Evolutionary conservation across 2,888 invertebrate genomes (phyloP), one percentile per base, ranked within the genome.

Genomic region (Hirtodrosophila duncani): DNA sequence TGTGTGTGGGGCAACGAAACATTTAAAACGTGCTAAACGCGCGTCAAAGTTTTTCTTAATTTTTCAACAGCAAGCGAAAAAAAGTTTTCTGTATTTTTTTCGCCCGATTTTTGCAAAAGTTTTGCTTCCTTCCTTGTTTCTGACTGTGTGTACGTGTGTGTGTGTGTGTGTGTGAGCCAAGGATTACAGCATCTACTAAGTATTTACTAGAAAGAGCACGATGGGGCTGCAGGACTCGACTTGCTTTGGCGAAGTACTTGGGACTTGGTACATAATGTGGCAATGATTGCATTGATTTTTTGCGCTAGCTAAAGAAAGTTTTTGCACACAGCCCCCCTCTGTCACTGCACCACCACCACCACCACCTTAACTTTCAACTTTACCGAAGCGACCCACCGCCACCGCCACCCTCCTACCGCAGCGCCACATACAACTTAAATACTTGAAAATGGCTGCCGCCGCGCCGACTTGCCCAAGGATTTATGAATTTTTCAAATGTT

Each of bases 1-100:
- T 45, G 53, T 48, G 50, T 20, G 51, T 43, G 52, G 56, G 53
- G 62, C 62, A 60, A 51, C 60, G 67, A 66, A 77, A 75, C 75
- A 77, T 77, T 77, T 79, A 79, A 77, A 77, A 79, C 79, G 75
- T 75, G 77, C 78, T 78, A 80, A 78, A 78, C 74, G 80, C 77
- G 77, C 80, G 74, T 67, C 74, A 80, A 77, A 80, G 71, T 80
- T 78, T 80, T 80, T 69, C 78, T 74, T 74, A 78, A 75, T 78
- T 74, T 78, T 71, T 74, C 66, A 71, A 66, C 71, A 56, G 74
- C 70, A 64, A 53, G 33, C 24, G 41, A 49, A 33, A 58, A 65
- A 57, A 58, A 68, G 60, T 55, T 58, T 58, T 59, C 62, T 52
- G 41, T 30, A 34, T 29, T 21, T 11, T 24, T 5, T 20, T 17